Conservation (phyloP, 2,888 invertebrate species). For the Drosophila longiperda region DNA sequence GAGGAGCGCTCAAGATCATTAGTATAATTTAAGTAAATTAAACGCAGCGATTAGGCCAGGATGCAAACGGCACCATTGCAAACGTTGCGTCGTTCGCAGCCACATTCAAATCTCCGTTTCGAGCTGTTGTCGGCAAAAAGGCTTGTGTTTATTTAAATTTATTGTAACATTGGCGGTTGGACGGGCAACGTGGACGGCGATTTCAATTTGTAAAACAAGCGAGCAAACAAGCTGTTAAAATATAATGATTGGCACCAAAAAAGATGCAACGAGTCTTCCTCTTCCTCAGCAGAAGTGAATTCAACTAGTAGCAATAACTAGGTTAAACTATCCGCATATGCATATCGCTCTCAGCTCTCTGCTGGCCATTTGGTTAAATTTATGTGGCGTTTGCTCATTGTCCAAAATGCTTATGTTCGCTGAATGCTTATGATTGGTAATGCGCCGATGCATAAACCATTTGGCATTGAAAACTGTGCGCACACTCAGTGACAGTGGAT, state of each 20-base stretch:
- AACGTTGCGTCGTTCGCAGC: constrained; percentile 32
- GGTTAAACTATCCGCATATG: constrained; percentile 74
- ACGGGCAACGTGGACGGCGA: constrained; percentile 56
- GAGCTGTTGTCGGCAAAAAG: constrained; percentile 60
- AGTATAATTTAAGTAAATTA: constrained; percentile 83
- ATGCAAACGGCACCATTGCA: constrained; percentile 65
- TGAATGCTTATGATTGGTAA: constrained; percentile 62
- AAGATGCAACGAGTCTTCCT: constrained; percentile 40
- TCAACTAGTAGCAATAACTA: constrained; percentile 39
- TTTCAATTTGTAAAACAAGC: constrained; percentile 82
- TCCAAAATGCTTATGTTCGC: constrained; percentile 59
- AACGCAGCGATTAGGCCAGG: constrained; percentile 82
- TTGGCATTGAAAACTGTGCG: constrained; percentile 75
- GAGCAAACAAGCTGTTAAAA: constrained; percentile 80
- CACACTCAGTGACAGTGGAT: constrained; percentile 42
- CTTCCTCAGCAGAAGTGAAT: not conserved
- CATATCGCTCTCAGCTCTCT: constrained; percentile 57
- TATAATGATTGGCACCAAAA: constrained; percentile 77
- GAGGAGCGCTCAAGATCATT: constrained; percentile 76
- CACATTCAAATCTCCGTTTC: constrained; percentile 26
- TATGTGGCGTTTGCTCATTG: constrained; percentile 78
- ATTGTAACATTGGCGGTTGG: constrained; percentile 70
- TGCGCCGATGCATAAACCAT: constrained; percentile 74
- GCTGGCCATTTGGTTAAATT: constrained; percentile 55
- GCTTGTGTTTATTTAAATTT: constrained; percentile 80